These are phyloP conservation scores for Gari tellinella DNA, from an alignment of 2,888 invertebrate species.

Conservation along the genomic window DNA sequence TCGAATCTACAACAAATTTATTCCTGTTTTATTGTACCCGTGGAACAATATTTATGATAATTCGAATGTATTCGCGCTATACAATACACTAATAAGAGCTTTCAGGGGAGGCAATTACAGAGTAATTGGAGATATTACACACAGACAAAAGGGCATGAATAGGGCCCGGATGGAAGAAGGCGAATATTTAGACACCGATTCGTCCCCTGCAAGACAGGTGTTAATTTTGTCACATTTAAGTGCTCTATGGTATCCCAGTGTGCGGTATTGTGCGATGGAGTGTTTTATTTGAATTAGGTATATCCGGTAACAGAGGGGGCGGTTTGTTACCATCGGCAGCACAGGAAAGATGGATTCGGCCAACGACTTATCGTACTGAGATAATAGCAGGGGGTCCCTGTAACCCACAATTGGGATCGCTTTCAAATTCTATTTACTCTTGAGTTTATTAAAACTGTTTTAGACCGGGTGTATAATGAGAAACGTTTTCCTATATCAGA, in stretches of 20 bases:
- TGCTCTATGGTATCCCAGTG: conserved; percentile 32
- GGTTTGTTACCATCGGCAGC: conserved; percentile 38
- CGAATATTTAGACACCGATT: conserved; percentile 45
- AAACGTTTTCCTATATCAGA: conserved; percentile 15
- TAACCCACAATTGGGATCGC: conserved; percentile 39
- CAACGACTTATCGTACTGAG: conserved; percentile 41
- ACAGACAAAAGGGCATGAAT: conserved; percentile 34
- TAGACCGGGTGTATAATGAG: conserved; percentile 3
- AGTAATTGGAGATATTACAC: conserved; percentile 42
- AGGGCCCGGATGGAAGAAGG: conserved; percentile 19
- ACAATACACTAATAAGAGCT: conserved; percentile 9
- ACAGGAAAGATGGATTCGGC: conserved; percentile 46
- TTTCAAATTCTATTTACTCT: conserved; percentile 50
- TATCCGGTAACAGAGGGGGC: conserved; percentile 42
- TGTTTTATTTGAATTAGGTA: conserved; percentile 47
- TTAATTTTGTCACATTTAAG: conserved; percentile 49
- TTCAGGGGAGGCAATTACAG: conserved; percentile 31
- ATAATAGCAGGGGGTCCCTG: conserved; percentile 32
- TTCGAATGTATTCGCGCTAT: conserved; percentile 2
- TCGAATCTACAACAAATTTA: conserved; percentile 24
- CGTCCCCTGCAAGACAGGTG: conserved; percentile 48
- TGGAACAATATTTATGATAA: conserved; percentile 20
- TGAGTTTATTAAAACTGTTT: conserved; percentile 45
- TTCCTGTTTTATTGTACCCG: conserved; percentile 11
- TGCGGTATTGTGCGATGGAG: conserved; percentile 10